Evolutionary conservation across 2,888 invertebrate genomes (phyloP).

Genomic region (Zygaena filipendulae): DNA sequence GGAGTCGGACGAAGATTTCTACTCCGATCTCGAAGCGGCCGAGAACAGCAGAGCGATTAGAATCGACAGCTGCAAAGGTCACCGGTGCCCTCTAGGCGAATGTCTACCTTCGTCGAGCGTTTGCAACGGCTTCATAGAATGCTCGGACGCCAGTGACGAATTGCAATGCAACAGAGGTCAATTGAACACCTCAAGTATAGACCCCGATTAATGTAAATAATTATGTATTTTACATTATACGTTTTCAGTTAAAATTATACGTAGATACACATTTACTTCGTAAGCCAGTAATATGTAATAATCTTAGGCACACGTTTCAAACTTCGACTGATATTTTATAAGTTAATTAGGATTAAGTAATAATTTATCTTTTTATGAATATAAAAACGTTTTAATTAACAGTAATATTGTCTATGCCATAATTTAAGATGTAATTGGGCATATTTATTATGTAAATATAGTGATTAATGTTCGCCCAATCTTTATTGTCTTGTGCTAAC

Average conservation of each 20-base stretch:
- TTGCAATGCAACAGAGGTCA: slow-evolving; percentile 59
- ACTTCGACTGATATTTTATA: slow-evolving; percentile 63
- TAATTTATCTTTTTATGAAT: slow-evolving; percentile 16
- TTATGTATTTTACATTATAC: too few species aligned
- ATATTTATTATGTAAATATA: slow-evolving; percentile 62
- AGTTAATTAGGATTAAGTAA: slow-evolving; percentile 22
- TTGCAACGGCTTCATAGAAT: slow-evolving; percentile 83
- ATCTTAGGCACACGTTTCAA: slow-evolving; percentile 32
- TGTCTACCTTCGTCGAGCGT: slow-evolving; percentile 76
- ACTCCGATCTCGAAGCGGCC: slow-evolving; percentile 47
- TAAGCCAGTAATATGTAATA: slow-evolving; percentile 58
- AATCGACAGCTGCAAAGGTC: slow-evolving; percentile 70
- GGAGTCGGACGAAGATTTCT: slow-evolving; percentile 37
- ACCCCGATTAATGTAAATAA: slow-evolving; percentile 34
- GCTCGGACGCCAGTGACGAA: slow-evolving; percentile 81
- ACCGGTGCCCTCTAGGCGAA: slow-evolving; percentile 80
- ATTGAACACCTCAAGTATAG: slow-evolving; percentile 30
- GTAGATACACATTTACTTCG: too few species aligned
- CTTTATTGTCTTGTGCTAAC: slow-evolving; percentile 32
- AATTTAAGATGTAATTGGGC: slow-evolving; percentile 24
- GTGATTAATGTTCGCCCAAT: slow-evolving; percentile 27
- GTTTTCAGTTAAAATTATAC: too few species aligned
- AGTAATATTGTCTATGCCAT: slow-evolving; percentile 25
- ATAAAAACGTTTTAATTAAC: slow-evolving; percentile 13
- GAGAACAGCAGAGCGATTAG: slow-evolving; percentile 40